phyloP scores from a whole-genome alignment of 2,888 invertebrate genomes.

The Lasioglossum villosulum region DNA sequence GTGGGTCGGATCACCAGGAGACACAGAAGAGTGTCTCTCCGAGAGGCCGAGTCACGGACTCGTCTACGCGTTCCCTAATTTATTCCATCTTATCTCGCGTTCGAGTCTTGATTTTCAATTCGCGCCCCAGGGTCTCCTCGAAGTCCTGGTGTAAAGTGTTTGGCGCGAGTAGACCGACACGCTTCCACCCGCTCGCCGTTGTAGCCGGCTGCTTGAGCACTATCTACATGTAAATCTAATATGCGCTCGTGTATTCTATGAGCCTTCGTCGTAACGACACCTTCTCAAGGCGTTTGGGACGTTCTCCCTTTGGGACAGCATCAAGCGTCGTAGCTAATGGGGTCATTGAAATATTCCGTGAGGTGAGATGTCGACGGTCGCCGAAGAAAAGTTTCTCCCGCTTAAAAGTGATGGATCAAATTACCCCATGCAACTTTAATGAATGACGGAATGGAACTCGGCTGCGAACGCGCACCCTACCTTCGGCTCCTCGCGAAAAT shows the following conservation, averaged over 20 bases:
- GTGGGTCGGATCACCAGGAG: slow-evolving; percentile 5
- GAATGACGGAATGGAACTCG: neutral
- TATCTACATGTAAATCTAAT: slow-evolving; percentile 84
- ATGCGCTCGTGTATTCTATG: slow-evolving; percentile 75
- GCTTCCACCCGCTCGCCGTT: slow-evolving; percentile 36
- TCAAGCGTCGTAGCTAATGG: slow-evolving; percentile 60
- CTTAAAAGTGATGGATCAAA: slow-evolving; percentile 6
- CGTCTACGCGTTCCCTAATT: slow-evolving; percentile 72
- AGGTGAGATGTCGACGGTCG: slow-evolving; percentile 16
- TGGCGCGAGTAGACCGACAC: slow-evolving; percentile 54
- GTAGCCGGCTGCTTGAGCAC: slow-evolving; percentile 77
- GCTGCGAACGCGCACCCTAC: neutral
- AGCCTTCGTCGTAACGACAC: slow-evolving; percentile 59
- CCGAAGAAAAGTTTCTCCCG: slow-evolving; percentile 30
- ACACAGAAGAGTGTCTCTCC: too few species aligned
- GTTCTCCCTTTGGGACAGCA: slow-evolving; percentile 47
- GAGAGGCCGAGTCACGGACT: slow-evolving; percentile 22
- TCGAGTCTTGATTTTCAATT: slow-evolving; percentile 80
- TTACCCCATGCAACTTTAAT: slow-evolving; percentile 20
- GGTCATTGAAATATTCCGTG: slow-evolving; percentile 61
- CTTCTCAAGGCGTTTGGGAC: slow-evolving; percentile 47
- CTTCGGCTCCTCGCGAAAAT: too few species aligned
- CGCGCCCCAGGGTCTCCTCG: slow-evolving; percentile 72
- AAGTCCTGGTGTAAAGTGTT: slow-evolving; percentile 68
- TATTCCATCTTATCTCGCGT: slow-evolving; percentile 81